Base-by-base conservation (phyloP, 2,113 vertebrate species). In the Porphyrio hochstetteri region DNA sequence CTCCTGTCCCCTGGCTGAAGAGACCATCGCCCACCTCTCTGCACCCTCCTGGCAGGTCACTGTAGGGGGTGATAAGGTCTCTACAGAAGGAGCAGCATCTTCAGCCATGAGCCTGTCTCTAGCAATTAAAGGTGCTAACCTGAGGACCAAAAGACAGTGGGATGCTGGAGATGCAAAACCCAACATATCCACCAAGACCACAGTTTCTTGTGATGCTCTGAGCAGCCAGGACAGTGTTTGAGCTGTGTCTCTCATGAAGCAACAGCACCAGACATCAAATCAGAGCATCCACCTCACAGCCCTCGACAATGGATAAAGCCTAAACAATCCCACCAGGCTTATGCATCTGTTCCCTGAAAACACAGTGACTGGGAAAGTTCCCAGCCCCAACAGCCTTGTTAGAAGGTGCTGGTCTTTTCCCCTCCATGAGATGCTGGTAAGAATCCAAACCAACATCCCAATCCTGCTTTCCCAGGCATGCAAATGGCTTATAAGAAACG, bases 181-280 rank as follows among this genome's bases (percentile, higher is more conserved):
- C 36, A 8, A 23, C 0, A 0, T 23, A 31, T 28, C 46, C 71
- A 59, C 10, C 28, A 63, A 8, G 36, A 59, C 2, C 36, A 50
- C 11, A 10, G 29, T 13, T 84, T 70, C 17, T 65, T 9, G 36
- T 0, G 5, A 61, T 19, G 65, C 56, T 65, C 53, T 29, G 28
- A 78, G 59, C 27, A 81, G 56, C 33, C 31, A 25, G 40, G 78
- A 70, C 13, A 63, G 31, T n/a, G 29, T 60, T 61, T 2, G 10
- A 52, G 29, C 19, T 68, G 25, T 9, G 90, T 50, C 57, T 64
- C 52, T 44, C 0, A 3, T n/a, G n/a, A 13, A 55, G 46, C 14
- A 28, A 44, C 1, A 1, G 1, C 1, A 20, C 7, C 17, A 36
- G 35, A 72, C 55, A 86, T 36, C 38, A 52, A 59, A 90, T 16